phyloP scores from a whole-genome alignment of 2,888 invertebrate species.

The Ochropacha duplaris region DNA sequence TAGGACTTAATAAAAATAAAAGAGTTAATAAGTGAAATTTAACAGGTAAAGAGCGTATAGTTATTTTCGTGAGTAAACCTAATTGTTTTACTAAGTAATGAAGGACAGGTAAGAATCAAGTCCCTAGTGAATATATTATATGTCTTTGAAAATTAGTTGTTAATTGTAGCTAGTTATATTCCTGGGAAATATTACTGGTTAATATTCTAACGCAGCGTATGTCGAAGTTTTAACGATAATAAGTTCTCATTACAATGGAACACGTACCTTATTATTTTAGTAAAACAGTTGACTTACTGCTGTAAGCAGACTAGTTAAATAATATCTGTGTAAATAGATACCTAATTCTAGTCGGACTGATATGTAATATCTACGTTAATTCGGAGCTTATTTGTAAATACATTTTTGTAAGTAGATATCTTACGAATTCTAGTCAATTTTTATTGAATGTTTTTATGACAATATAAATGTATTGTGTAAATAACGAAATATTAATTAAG shows the following conservation, averaged over 20 bases:
- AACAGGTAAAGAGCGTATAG: no score
- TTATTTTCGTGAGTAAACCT: background rate
- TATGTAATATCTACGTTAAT: constrained; percentile 67
- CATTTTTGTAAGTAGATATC: constrained; percentile 65
- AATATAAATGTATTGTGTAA: constrained; percentile 77
- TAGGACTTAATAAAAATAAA: no score
- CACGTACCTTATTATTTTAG: background rate
- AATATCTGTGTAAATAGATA: constrained; percentile 33
- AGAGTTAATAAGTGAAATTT: no score
- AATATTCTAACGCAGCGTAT: background rate
- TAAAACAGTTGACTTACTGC: background rate
- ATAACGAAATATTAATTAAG: constrained; percentile 47
- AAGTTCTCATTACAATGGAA: background rate
- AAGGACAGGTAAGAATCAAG: background rate
- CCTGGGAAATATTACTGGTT: constrained; percentile 5
- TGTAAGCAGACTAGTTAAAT: constrained; percentile 4
- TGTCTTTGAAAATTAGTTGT: constrained; percentile 5
- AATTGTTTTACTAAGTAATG: background rate
- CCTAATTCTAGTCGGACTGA: constrained; percentile 67
- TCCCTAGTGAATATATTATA: background rate
- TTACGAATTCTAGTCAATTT: constrained; percentile 77
- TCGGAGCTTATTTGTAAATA: constrained; percentile 80
- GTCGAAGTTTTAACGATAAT: background rate
- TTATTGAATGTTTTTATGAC: constrained; percentile 77
- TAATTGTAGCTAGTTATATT: constrained; percentile 18